Evolutionary conservation across 2,113 vertebrate genomes (phyloP), one percentile per base, ranked within the genome.

Genomic region (Sylvietta virens): DNA sequence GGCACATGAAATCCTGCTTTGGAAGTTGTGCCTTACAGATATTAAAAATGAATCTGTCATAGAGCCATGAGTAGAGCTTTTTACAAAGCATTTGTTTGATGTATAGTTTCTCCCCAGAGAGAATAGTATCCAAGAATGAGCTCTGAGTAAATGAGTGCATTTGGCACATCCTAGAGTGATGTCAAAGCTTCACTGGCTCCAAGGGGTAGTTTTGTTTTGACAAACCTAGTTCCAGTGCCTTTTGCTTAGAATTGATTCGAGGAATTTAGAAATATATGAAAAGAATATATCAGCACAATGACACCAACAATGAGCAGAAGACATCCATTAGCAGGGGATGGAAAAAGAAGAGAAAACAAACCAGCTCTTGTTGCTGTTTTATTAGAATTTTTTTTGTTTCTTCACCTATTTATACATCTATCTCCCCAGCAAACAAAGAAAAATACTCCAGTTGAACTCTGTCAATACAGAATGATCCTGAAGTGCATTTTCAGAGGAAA

Each of bases 41-140:
- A 95, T 87, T 93, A 97, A 96, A 97, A 96, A 97, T 95, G 88
- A 96, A 96, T 82, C 89, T 96, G 84, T 90, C 89, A 47, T 23
- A 44, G 61, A 89, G 70, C 69, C 58, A 81, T 81, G 91, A 70
- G 18, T 18, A 81, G 91, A 81, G 79, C 51, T 69, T 94, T 95
- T 96, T 92, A 66, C 80, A 90, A 95, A 96, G 76, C 56, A 65
- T 87, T 94, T 97, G 85, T 90, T 88, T 92, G 78, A 94, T 91
- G 31, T 86, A 84, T 84, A 92, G 71, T 54, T 93, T 48, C 35
- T 96, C 64, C 45, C 74, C n/a, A 57, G 91, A 94, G 90, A 84
- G 70, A 80, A 61, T 19, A 77, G 13, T 51, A 92, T 54, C 64
- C 89, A 82, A 60, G 78, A 92, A 90, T 21, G 65, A 93, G 45